Percentiles rank a stretch among this genome's conserved stretches.
Evolutionary conservation across 1,140 invertebrate genomes (phyloP).

Genomic region (Zaprionus ghesquierei): DNA sequence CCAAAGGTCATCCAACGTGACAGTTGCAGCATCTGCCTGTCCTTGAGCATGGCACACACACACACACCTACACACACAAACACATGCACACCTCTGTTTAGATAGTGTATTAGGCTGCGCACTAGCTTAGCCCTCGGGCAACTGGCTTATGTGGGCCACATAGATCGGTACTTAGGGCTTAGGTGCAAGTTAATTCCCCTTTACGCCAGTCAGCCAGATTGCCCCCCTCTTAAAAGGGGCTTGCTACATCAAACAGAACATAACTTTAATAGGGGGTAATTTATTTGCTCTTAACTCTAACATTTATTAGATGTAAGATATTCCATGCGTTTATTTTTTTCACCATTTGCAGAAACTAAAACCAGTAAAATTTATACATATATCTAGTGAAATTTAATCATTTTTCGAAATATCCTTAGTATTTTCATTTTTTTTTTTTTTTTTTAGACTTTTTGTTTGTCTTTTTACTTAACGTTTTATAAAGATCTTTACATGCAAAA

Average conservation of each 20-base stretch:
- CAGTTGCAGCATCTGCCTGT: slow-evolving; percentile 43
- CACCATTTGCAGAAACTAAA: no score
- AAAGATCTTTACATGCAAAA: no score
- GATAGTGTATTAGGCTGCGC: not conserved
- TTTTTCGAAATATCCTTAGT: no score
- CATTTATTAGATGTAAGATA: no score
- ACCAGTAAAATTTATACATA: no score
- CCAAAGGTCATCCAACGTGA: slow-evolving; percentile 65
- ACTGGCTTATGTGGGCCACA: slow-evolving; percentile 41
- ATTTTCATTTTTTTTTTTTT: no score
- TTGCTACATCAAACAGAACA: not conserved
- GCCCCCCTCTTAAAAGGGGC: not conserved
- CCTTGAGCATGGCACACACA: slow-evolving; percentile 46
- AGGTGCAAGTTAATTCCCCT: slow-evolving; percentile 27
- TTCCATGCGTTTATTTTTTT: no score
- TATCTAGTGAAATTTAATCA: no score
- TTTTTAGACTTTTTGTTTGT: no score
- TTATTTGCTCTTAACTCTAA: not conserved
- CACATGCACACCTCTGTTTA: not conserved
- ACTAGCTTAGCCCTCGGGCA: slow-evolving; percentile 17
- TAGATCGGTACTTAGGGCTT: slow-evolving; percentile 9
- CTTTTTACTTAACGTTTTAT: no score
- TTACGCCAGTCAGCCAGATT: not conserved
- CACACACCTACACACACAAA: slow-evolving; percentile 5
- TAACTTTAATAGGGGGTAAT: not conserved